Base-by-base conservation (phyloP, 2,797 vertebrate genomes). In the Gymnoscopelus braueri region DNA sequence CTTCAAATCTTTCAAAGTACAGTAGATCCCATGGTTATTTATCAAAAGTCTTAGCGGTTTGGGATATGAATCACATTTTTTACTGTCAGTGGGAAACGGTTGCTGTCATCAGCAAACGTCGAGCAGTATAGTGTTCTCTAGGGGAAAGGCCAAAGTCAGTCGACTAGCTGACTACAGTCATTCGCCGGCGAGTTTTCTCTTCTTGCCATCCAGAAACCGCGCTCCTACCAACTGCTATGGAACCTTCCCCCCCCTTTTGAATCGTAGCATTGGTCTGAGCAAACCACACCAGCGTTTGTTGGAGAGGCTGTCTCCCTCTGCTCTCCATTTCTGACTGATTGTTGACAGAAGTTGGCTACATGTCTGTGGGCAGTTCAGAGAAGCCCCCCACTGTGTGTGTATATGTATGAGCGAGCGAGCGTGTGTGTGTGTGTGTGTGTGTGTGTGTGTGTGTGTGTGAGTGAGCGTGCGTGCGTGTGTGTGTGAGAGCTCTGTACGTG, bases 281-380 rank as follows among this genome's bases (percentile, higher is more conserved):
- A 75, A 78, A 65, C 81, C 65, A 61, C 64, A 48, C 69, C 13
- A 0, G 48, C 32, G 8, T 44, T 44, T 44, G 82, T 56, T 10
- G 60, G 65, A 49, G 26, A 78, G 73, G 65, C 81, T 77, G 84
- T 81, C 75, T 60, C 1, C 11, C 68, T 10, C 35, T 52, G 7
- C 62, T 78, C 63, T 72, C 60, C 55, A 62, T 78, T 88, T 79
- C 39, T 81, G 78, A 81, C 74, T 24, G 59, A 81, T 74, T 60
- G 79, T 82, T 88, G 81, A 87, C 86, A 90, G 82, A 80, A 80
- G 86, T 79, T 72, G 15, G 72, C 73, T 47, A 75, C 59, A 29
- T 60, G 68, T 75, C 75, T 26, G 39, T 44, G 44, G 56, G 62
- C 65, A 53, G 60, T 82, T 86, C 74, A 80, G 60, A 78, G 80